Base-by-base conservation (phyloP, 2,797 vertebrate genomes). In the Manis javanica region DNA sequence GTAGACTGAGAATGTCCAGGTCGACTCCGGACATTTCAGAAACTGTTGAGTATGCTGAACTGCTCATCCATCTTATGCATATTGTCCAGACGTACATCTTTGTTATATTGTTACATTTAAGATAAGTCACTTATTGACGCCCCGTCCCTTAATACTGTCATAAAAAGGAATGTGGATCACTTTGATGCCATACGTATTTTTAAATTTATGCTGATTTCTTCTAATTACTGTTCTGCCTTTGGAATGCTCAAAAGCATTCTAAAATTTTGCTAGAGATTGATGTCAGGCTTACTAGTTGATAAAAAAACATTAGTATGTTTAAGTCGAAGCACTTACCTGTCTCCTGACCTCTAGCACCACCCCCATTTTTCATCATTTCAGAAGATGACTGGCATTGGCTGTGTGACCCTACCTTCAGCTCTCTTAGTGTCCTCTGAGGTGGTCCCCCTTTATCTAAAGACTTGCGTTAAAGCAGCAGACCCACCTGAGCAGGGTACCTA, bases 301-400 rank as follows among this genome's bases (percentile, higher is more conserved):
- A 78, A 94, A 78, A 90, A 66, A 46, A 39, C 63, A 39, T 51
- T 83, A n/a, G 23, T 87, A 71, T 84, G 86, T 95, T 91, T 92
- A 68, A 68, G 55, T 57, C 78, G 16, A 51, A 92, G 61, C 24
- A 63, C 85, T 84, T 75, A 19, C 53, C 51, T 86, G 15, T 93
- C 64, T 81, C 59, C 31, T 81, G 66, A 81, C 72, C 72, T 85
- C 14, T 51, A 37, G n/a, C 31, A 85, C 4, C 31, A 63, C 57
- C 26, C 26, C 42, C 7, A 18, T 86, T 71, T 63, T 87, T 39
- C 66, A 55, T 51, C 88, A 16, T 79, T 90, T 86, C 12, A 26
- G 26, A 64, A 87, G 72, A 83, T 74, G 31, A 46, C 61, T 89
- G 68, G 46, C 4, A 37, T 26, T 71, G 39, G 7, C 72, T 92